Percentiles rank a stretch among this genome's conserved stretches.
These are phyloP conservation scores for Chinchilla lanigera DNA, from an alignment of 2,113 vertebrate genomes.

Conservation along the genomic window DNA sequence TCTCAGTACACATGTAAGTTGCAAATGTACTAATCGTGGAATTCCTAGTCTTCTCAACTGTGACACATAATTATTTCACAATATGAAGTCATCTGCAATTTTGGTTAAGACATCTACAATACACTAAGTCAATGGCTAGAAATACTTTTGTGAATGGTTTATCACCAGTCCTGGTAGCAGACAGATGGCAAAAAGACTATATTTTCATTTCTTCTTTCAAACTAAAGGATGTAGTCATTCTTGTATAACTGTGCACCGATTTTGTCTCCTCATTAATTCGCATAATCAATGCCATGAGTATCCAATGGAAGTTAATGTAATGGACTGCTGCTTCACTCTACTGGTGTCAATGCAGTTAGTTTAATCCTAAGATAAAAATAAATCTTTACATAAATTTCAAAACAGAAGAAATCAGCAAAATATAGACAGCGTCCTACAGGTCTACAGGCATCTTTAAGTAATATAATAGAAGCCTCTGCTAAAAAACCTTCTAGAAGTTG, in stretches of 20 bases:
- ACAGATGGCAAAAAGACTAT: too few species aligned
- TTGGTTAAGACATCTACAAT: too few species aligned
- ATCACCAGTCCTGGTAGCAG: too few species aligned
- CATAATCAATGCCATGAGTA: neutral
- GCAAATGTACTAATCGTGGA: too few species aligned
- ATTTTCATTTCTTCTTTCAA: neutral
- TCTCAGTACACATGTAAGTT: too few species aligned
- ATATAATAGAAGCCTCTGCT: neutral
- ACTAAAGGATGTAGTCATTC: neutral
- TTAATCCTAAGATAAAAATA: neutral
- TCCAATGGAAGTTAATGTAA: neutral
- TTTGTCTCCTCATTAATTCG: neutral
- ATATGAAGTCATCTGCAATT: too few species aligned
- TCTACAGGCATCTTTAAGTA: neutral
- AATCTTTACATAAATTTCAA: neutral
- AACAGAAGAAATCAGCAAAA: neutral
- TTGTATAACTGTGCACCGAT: neutral
- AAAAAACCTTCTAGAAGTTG: neutral
- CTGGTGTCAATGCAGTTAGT: neutral
- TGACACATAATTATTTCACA: too few species aligned
- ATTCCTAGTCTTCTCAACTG: too few species aligned
- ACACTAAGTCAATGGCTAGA: too few species aligned
- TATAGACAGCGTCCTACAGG: neutral
- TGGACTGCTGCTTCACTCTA: neutral
- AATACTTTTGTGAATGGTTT: too few species aligned